Evolutionary conservation across 2,113 vertebrate genomes (phyloP).

Genomic region (Engraulis encrasicolus): DNA sequence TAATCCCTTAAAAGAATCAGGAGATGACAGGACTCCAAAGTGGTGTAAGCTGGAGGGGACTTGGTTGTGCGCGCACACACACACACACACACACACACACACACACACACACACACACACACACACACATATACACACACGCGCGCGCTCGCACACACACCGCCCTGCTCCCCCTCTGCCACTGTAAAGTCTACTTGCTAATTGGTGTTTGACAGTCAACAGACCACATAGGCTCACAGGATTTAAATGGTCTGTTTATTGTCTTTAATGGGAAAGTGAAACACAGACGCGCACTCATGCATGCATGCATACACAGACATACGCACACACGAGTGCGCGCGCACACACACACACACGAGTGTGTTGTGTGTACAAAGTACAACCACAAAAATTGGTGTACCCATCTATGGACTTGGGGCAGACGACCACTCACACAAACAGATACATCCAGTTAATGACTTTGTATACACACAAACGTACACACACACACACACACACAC

Average conservation of each 20-base stretch:
- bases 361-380: no score
- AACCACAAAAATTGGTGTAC: no score
- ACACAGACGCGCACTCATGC: no score
- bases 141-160: slow-evolving; percentile 30
- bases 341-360: neutral
- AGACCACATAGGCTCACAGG: slow-evolving; percentile 44
- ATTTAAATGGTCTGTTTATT: slow-evolving; percentile 32
- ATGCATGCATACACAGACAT: no score
- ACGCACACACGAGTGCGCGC: no score
- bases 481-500: slow-evolving; percentile 3
- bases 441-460: no score
- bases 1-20: slow-evolving; percentile 49
- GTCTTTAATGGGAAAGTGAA: slow-evolving; percentile 21
- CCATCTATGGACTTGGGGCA: no score
- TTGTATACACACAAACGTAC: neutral
- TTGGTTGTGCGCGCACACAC: neutral
- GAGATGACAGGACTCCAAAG: neutral
- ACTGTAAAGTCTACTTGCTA: slow-evolving; percentile 46
- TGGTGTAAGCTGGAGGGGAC: neutral
- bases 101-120: neutral
- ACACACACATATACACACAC: neutral
- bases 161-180: no score
- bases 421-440: neutral
- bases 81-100: neutral
- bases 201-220: slow-evolving; percentile 52